These are phyloP conservation scores for Cassiopea andromeda DNA, from an alignment of 30 jellyfish, hydroid and myxozoan species.

Conservation along the genomic window DNA sequence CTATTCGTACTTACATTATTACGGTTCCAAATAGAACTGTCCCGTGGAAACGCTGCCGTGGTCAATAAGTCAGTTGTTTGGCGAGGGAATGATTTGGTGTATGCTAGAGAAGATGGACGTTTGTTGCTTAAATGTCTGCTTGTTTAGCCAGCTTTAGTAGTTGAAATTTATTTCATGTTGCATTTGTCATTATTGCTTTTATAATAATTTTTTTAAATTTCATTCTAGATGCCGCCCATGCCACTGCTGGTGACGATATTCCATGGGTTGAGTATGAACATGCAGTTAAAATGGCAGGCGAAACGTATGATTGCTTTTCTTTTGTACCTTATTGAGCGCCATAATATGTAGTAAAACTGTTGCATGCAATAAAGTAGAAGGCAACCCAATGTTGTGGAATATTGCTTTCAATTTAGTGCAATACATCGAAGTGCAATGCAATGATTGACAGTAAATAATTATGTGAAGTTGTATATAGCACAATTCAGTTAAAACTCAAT, in stretches of 20 bases:
- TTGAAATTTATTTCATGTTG: too few species aligned
- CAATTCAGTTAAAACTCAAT: neutral
- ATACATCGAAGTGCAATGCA: neutral
- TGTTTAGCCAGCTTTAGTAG: neutral
- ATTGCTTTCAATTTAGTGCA: neutral
- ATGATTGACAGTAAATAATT: neutral
- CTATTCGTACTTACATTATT: too few species aligned
- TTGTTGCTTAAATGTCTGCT: neutral
- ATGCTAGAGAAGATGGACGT: neutral
- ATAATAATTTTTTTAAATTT: neutral
- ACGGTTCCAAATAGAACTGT: too few species aligned
- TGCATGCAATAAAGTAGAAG: neutral
- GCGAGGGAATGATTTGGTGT: too few species aligned
- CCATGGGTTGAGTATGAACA: slow-evolving; percentile 73
- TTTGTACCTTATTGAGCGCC: neutral
- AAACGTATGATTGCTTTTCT: neutral
- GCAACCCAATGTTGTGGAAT: neutral
- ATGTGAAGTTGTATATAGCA: neutral
- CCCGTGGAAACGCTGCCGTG: too few species aligned
- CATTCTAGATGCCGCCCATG: slow-evolving; percentile 49
- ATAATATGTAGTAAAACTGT: neutral
- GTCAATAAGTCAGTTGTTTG: too few species aligned
- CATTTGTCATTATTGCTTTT: neutral
- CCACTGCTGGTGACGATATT: slow-evolving; percentile 85
- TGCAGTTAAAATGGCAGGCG: slow-evolving; percentile 76